A percentile compares a stretch with the other conserved stretches of the same genome.
These are phyloP conservation scores for Bolborhynchus lineola DNA, from an alignment of 2,113 vertebrate genomes.

Conservation along the genomic window DNA sequence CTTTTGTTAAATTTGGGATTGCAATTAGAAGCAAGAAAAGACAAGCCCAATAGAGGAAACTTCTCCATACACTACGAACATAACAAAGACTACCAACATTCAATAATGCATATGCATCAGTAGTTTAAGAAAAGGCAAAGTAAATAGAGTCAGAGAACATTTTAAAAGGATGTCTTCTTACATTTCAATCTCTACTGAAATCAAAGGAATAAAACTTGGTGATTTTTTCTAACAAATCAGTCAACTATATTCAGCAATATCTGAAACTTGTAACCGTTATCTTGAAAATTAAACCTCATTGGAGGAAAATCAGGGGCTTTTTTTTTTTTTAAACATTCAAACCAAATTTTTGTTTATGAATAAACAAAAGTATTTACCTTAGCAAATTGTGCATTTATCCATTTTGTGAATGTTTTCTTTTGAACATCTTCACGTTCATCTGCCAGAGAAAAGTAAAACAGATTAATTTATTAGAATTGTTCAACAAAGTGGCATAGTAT, in stretches of 20 bases:
- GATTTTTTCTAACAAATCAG: not conserved
- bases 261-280: not conserved
- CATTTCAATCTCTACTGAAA: not conserved
- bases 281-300: not conserved
- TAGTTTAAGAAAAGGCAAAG: not conserved
- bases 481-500: not conserved
- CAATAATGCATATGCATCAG: not conserved
- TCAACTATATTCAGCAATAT: not conserved
- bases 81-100: not conserved
- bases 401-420: constrained; percentile 99
- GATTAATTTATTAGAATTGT: not conserved
- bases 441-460: constrained; percentile 63
- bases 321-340: not conserved
- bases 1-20: not conserved
- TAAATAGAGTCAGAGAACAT: not conserved
- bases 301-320: not conserved
- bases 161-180: not conserved
- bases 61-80: not conserved
- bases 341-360: not conserved
- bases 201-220: not conserved
- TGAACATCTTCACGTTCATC: constrained; percentile 99
- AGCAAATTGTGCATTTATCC: constrained; percentile 95
- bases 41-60: not conserved
- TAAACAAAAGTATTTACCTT: constrained; percentile 82
- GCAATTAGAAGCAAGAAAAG: not conserved